Base-by-base conservation (phyloP, 2,888 invertebrate species). In the Stramonita haemastoma region DNA sequence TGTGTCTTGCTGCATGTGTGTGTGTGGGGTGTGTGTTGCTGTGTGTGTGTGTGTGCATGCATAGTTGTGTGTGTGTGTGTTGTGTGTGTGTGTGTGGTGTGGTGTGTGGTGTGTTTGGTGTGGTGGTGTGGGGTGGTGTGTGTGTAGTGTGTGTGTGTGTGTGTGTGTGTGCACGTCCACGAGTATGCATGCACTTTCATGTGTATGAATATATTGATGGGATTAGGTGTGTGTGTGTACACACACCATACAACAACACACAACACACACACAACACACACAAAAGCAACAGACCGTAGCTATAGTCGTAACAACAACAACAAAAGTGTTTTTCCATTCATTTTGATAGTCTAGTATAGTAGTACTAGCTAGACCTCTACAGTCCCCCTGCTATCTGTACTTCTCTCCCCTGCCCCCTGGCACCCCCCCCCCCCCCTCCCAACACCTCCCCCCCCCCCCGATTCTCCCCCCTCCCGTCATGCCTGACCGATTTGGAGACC, bases 71-170 rank as follows among this genome's bases (percentile, higher is more conserved):
- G 70, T 70, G 70, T 70, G 70, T 70, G 70, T 70, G 70, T 70
- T n/a, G 70, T 70, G 70, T 70, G 70, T 70, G 70, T 70, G 70
- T 70, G 70, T 70, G 70, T 70, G 70, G 11, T n/a, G n/a, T n/a
- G n/a, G n/a, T n/a, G n/a, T n/a, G n/a, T n/a, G n/a, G 57, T 57
- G 57, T 57, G 57, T 57, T n/a, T n/a, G n/a, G 15, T 70, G 70
- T 70, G 22, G 11, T 5, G 5, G 70, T 70, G 70, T 70, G 70
- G 11, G 70, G 11, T 13, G 5, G 70, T 26, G 70, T n/a, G n/a
- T n/a, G n/a, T n/a, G n/a, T n/a, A n/a, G n/a, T 73, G 73, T 73
- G n/a, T 73, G n/a, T 73, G 73, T 73, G n/a, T 73, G n/a, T n/a
- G 73, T 73, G 73, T 11, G 73, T 73, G 73, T 11, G n/a, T 29